Base-by-base conservation (phyloP, 1,140 invertebrate genomes). In the Streblospio benedicti region DNA sequence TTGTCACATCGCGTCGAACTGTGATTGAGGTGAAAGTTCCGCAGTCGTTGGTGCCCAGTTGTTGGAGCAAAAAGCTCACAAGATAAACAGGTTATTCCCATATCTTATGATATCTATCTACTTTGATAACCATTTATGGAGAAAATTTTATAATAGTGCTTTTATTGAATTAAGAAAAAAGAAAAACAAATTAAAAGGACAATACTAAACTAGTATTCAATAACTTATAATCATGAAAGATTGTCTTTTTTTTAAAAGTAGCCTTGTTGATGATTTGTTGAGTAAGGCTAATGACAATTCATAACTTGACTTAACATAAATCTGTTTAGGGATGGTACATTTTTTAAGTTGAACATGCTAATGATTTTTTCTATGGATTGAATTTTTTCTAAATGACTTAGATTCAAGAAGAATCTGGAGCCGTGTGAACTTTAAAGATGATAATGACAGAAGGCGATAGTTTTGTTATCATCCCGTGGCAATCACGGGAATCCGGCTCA, bases 331-430 rank as follows among this genome's bases (percentile, higher is more conserved):
- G n/a, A n/a, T n/a, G n/a, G n/a, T n/a, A n/a, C n/a, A n/a, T n/a
- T n/a, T n/a, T n/a, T n/a, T n/a, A n/a, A n/a, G n/a, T n/a, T n/a
- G n/a, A n/a, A n/a, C n/a, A n/a, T n/a, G n/a, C n/a, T n/a, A n/a
- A n/a, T n/a, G n/a, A n/a, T n/a, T n/a, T n/a, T n/a, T n/a, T n/a
- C n/a, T n/a, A n/a, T n/a, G n/a, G n/a, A n/a, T n/a, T n/a, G n/a
- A n/a, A n/a, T n/a, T n/a, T n/a, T n/a, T n/a, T n/a, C n/a, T n/a
- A n/a, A n/a, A n/a, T n/a, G n/a, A n/a, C n/a, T 27, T 57, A 84
- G 57, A 83, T 93, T 65, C 83, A 90, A 71, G 76, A 83, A 45
- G 82, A 82, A 63, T 85, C 86, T 0, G 81, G 83, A 38, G 85
- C 87, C 79, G 77, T 63, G 85, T 92, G 47, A 81, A 82, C 69